Evolutionary conservation across 2,888 invertebrate species (phyloP), one percentile per base, ranked within the genome.

Genomic region (Drosophila niveifrons): DNA sequence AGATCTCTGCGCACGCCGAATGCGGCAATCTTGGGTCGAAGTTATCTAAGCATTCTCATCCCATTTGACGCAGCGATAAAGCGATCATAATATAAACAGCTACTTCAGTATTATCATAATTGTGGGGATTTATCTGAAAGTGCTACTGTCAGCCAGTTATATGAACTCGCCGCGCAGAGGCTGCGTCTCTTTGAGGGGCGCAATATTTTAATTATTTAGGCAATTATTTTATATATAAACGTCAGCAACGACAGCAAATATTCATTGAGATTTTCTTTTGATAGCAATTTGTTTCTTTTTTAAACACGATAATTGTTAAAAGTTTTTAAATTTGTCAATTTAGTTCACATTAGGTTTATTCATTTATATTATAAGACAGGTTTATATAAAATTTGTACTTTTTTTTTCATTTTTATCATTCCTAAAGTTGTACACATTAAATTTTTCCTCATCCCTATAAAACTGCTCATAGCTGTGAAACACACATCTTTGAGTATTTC

Each of bases 11-110:
- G 65, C 52, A 72, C 66, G 66, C 65, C 67, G 62, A 52, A 77
- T 82, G 88, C 82, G 88, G 43, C 88, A 82, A 68, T 75, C 72
- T 69, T 10, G 43, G 50, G 29, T 31, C 43, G 47, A 13, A 72
- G 52, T 85, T 82, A 82, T 88, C 88, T 82, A 82, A 82, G 66
- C 74, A 66, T 51, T 59, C 63, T 48, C 48, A 57, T 66, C 66
- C 28, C 67, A 51, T 72, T 82, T 82, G 88, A 75, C 86, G 86
- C 88, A 86, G 80, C 65, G 82, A 82, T 82, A 82, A 82, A 64
- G 48, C 44, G 11, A 28, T 13, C 72, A 67, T 67, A 81, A 67
- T 69, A 81, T 72, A 65, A 71, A 78, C 72, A 86, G 62, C 59
- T 48, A 31, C 57, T 52, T 66, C 61, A 59, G 52, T 58, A 28